Percentiles rank a stretch among this genome's conserved stretches.
Conservation (phyloP, 2,113 vertebrate species). For the Rhinolophus ferrumequinum region DNA sequence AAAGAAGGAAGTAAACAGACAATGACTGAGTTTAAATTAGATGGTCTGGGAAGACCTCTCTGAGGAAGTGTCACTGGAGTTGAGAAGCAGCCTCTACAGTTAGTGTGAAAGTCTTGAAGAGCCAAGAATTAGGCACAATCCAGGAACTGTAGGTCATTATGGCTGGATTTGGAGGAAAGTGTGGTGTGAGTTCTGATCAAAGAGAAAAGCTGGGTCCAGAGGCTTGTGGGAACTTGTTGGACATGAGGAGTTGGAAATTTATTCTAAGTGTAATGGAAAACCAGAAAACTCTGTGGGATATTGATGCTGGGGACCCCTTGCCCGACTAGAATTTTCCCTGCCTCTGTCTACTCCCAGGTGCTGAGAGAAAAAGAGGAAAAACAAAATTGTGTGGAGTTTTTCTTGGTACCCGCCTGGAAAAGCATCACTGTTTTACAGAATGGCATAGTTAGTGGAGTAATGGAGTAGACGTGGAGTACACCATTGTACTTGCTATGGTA, state of each 20-base stretch:
- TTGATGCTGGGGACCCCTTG: not conserved
- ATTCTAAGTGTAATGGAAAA: not conserved
- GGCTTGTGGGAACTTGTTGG: not conserved
- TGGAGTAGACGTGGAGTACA: not conserved
- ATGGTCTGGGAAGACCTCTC: not conserved
- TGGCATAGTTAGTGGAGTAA: not conserved
- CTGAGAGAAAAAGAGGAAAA: accelerated
- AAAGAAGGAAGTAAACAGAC: not conserved
- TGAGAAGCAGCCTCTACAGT: not conserved
- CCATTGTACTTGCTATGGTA: accelerated
- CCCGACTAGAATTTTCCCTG: not conserved
- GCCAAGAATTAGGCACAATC: not conserved
- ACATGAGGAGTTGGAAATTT: not conserved
- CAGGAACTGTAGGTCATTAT: not conserved
- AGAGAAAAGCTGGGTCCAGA: not conserved
- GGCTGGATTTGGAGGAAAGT: not conserved
- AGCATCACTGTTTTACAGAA: not conserved
- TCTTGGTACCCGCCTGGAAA: not conserved
- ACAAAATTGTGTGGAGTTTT: accelerated
- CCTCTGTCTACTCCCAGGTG: not conserved
- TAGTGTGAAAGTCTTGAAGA: not conserved
- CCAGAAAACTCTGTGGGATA: not conserved
- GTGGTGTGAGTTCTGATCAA: not conserved
- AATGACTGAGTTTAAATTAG: not conserved
- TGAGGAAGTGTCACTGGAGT: not conserved